Evolutionary conservation across 2,113 vertebrate species (phyloP), one percentile per base, ranked within the genome.

Genomic region (Tachycineta bicolor): DNA sequence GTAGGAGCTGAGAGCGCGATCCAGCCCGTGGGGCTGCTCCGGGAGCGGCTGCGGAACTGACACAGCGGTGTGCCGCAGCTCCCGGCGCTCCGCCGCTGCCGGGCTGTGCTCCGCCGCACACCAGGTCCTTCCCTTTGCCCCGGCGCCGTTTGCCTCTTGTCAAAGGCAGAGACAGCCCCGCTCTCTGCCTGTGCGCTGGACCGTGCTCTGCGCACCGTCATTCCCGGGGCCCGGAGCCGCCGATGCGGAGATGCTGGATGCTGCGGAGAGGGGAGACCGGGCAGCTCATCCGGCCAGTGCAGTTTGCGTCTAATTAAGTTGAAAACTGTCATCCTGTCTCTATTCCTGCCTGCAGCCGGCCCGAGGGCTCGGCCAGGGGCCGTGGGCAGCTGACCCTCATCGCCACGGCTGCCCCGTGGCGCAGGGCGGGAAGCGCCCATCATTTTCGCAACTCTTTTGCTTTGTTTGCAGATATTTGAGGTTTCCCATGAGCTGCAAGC

Each of bases 31-130:
- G 60, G 9, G 2, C 8, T 5, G 43, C 62, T 34, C 16, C 34
- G 5, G 34, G 18, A 25, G 31, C 25, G 26, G 84, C 34, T 52
- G 75, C 37, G 5, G 60, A 5, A 10, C 71, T 14, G 75, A 37
- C 39, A 1, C 11, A 1, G 47, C 0, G 0, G 6, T 4, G 43
- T 24, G 67, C 71, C 3, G 4, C 1, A 12, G 83, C 56, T 25
- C 23, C 4, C 1, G 3, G 53, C 6, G 47, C 34, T 31, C 34
- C 31, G 6, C 71, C 0, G 0, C 9, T 10, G 49, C 23, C 0
- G 0, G 60, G 67, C 3, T n/a, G 28, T 5, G 25, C 73, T 84
- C 60, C 4, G 0, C 2, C 1, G 2, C 75, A 7, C 75, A 14
- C 11, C 37, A 0, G 68, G 21, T 53, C 53, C 0, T 1, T 55